These are phyloP conservation scores for Boulengeromyrus knoepffleri DNA, from an alignment of 2,113 vertebrate genomes.

Conservation along the genomic window DNA sequence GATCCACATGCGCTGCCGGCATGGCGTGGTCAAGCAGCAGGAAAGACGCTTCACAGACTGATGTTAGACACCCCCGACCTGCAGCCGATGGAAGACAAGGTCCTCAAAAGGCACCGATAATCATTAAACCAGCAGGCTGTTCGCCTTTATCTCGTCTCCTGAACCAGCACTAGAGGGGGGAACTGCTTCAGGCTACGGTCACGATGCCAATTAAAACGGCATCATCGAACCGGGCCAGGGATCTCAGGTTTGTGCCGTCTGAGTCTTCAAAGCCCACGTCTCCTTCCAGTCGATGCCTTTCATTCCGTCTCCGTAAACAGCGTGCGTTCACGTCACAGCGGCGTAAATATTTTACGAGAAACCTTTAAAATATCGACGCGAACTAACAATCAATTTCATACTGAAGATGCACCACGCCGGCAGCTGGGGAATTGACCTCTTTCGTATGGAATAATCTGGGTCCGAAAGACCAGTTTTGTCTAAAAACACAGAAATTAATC, in stretches of 20 bases:
- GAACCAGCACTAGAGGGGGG: slow-evolving; percentile 3
- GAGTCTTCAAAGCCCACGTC: not conserved
- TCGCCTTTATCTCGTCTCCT: slow-evolving; percentile 2
- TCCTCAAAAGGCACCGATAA: not conserved
- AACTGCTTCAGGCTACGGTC: slow-evolving; percentile 5
- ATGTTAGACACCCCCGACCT: not conserved
- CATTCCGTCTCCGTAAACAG: not conserved
- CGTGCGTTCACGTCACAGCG: not conserved
- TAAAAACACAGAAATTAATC: not conserved
- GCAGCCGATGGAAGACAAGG: not conserved
- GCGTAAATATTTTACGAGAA: not conserved
- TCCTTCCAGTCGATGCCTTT: not conserved
- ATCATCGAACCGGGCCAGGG: slow-evolving; percentile 17
- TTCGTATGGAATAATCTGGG: not conserved
- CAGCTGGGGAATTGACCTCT: not conserved
- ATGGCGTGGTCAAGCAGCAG: not conserved
- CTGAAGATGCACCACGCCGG: not conserved
- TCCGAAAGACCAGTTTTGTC: not conserved
- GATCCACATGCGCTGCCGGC: not conserved
- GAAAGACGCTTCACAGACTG: not conserved
- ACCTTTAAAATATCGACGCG: not conserved
- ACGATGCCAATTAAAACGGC: slow-evolving; percentile 39
- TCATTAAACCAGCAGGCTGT: slow-evolving; percentile 25
- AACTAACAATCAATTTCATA: not conserved
- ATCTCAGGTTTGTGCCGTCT: not conserved